These are phyloP conservation scores for Spea hammondii DNA, from an alignment of 2,797 vertebrate genomes.

Conservation along the genomic window DNA sequence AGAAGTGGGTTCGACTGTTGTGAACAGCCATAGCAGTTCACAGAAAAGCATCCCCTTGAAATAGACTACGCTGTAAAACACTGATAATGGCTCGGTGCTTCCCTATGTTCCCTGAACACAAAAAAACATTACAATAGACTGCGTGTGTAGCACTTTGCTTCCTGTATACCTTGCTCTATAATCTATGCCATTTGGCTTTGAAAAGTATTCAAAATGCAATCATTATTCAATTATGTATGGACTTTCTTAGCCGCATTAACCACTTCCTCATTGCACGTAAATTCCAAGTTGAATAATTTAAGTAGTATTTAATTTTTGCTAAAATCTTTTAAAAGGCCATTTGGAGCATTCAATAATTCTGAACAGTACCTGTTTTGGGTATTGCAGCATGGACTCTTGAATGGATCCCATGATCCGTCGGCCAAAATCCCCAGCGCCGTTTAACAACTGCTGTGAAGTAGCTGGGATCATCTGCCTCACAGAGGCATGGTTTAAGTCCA, in stretches of 20 bases:
- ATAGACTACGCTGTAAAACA: no score
- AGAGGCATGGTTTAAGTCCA: conserved; percentile 88
- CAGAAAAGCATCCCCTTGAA: no score
- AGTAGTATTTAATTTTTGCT: background rate
- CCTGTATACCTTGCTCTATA: background rate
- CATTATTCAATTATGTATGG: conserved; percentile 33
- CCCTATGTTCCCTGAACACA: no score
- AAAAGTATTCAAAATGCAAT: conserved; percentile 8
- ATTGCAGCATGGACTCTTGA: conserved; percentile 77
- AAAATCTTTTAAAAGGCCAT: background rate
- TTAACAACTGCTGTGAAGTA: conserved; percentile 68
- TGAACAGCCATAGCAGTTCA: no score
- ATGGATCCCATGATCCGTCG: conserved; percentile 66
- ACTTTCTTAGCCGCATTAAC: background rate
- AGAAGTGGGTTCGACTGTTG: no score
- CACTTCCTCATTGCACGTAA: background rate
- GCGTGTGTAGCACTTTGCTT: background rate
- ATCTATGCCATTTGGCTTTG: background rate
- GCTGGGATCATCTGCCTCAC: conserved; percentile 82
- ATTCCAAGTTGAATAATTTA: conserved; percentile 25
- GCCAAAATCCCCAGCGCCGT: conserved; percentile 68
- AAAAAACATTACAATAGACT: no score
- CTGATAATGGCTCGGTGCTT: no score
- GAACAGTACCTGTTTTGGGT: conserved; percentile 81
- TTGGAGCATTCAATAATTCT: background rate